Conservation (phyloP, 2,113 vertebrate genomes). For the Herpailurus yagouaroundi region DNA sequence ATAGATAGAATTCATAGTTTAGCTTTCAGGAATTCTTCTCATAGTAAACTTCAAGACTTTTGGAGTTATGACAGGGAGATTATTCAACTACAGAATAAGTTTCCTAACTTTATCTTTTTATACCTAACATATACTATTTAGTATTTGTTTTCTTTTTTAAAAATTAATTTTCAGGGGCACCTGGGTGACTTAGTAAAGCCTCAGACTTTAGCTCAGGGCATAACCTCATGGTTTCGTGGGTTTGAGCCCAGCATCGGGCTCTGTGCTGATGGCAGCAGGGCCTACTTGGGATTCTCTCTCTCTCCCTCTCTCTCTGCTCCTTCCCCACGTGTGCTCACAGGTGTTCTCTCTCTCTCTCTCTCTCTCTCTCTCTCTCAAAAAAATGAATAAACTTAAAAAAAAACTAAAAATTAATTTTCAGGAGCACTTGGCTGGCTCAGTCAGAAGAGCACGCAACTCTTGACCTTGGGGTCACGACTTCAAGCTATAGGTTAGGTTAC, state of each 20-base stretch:
- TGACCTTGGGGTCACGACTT: background rate
- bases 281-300: too few species aligned
- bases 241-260: too few species aligned
- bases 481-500: background rate
- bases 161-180: background rate
- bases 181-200: background rate
- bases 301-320: too few species aligned
- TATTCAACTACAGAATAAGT: background rate
- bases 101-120: background rate
- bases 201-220: too few species aligned
- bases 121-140: background rate
- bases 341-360: too few species aligned
- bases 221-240: too few species aligned
- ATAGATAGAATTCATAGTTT: background rate
- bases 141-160: background rate
- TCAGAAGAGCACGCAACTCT: background rate
- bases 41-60: background rate
- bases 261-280: too few species aligned
- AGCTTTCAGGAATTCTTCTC: constrained; percentile 26
- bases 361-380: too few species aligned
- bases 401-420: background rate
- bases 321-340: too few species aligned
- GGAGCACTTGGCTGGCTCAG: background rate
- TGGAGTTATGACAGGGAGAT: background rate
- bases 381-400: too few species aligned